Evolutionary conservation across 2,113 vertebrate species (phyloP), one percentile per base, ranked within the genome.

Genomic region (Neoarius graeffei): DNA sequence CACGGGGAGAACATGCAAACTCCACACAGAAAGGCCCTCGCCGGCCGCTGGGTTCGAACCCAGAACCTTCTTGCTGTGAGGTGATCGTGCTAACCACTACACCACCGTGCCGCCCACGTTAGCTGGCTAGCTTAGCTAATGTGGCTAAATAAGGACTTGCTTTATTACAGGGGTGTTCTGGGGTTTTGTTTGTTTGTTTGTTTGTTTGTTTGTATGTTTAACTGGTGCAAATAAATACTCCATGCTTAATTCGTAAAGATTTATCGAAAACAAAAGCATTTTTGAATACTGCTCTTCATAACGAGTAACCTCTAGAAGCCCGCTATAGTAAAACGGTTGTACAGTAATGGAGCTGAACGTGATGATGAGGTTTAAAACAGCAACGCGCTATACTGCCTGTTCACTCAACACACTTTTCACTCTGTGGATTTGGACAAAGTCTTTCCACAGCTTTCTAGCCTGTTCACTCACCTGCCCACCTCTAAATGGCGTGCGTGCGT

Each of bases 371-470:
- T 30, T 42, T 74, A 23, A 57, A 42, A 71, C 14, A 71, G 50
- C 42, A 62, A 13, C 76, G 27, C 91, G 89, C 84, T 62, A 60
- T 48, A 56, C 86, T 91, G 67, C 59, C 62, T 86, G 87, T 83
- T 86, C 74, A 79, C 85, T 90, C 84, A 60, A 87, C 73, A 85
- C 90, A 91, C 91, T 86, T 85, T 89, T 82, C 64, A 90, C 92
- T 91, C 80, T 90, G 83, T 62, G 35, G 11, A 76, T 7, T 23
- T 9, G 1, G 56, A n/a, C 20, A 42, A 50, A 20, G 42, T 30
- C 15, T 48, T 19, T 80, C 10, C 60, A 80, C 25, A 30, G 60
- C 73, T 79, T 80, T 25, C 42, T 59, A 54, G n/a, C 48, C 48
- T 86, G 74, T 73, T 86, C 15, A 52, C 64, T 15, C 48, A 84